These are phyloP conservation scores for Malacoctenus gilli DNA, from an alignment of 2,797 vertebrate species.

Conservation along the genomic window DNA sequence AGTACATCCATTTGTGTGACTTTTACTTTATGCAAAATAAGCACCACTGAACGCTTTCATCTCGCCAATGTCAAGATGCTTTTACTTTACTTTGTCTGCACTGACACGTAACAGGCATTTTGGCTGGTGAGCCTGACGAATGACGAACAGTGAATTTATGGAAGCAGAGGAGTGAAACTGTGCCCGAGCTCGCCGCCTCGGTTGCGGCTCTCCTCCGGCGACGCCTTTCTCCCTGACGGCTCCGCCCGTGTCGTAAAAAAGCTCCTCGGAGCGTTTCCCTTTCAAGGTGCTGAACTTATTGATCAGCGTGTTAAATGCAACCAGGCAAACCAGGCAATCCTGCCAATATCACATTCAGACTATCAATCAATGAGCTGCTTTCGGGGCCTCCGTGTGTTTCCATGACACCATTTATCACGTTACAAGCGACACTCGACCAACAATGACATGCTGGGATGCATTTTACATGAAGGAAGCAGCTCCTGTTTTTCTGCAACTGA, in stretches of 20 bases:
- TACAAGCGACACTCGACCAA: neutral
- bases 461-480: neutral
- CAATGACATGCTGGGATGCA: neutral
- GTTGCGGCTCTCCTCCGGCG: slow-evolving; percentile 31
- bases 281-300: slow-evolving; percentile 47
- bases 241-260: slow-evolving; percentile 45
- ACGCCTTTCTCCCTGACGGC: slow-evolving; percentile 29
- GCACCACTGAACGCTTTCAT: neutral
- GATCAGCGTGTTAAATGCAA: slow-evolving; percentile 45
- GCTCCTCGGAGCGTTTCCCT: slow-evolving; percentile 33
- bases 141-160: slow-evolving; percentile 27
- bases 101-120: neutral
- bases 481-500: neutral
- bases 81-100: neutral
- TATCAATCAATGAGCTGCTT: slow-evolving; percentile 29
- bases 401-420: neutral
- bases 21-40: neutral
- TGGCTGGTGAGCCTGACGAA: slow-evolving; percentile 2
- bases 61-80: neutral
- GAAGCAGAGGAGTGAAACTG: slow-evolving; percentile 13
- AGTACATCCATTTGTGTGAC: neutral
- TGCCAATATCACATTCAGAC: slow-evolving; percentile 30
- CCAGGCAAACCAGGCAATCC: slow-evolving; percentile 20
- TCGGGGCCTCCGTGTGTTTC: neutral
- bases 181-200: slow-evolving; percentile 22